A percentile compares a stretch with the other conserved stretches of the same genome.
phyloP scores from a whole-genome alignment of 2,888 invertebrate species.

The Sinodicranocentrus sp. region DNA sequence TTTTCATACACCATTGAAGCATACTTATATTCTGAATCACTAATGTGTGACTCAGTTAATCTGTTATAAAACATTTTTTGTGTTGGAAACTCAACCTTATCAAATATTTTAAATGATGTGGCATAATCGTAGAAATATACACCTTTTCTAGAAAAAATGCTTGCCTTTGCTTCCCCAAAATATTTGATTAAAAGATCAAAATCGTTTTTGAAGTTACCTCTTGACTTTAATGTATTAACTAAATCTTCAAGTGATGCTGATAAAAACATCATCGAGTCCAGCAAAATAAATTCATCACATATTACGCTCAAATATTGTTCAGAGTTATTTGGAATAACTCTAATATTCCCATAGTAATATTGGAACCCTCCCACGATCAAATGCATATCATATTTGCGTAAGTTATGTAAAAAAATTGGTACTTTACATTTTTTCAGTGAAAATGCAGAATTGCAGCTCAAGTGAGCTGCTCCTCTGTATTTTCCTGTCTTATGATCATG shows the following conservation, averaged over 20 bases:
- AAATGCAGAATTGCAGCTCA: constrained; percentile 16
- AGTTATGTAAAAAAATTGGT: constrained; percentile 31
- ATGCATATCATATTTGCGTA: constrained; percentile 35
- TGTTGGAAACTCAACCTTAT: constrained; percentile 13
- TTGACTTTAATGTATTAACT: background rate
- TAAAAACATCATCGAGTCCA: constrained; percentile 51
- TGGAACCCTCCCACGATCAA: constrained; percentile 45
- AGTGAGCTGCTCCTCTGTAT: constrained; percentile 37
- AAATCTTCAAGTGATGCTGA: constrained; percentile 34
- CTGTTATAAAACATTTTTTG: constrained; percentile 28
- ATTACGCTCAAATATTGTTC: constrained; percentile 35
- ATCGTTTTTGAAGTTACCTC: background rate
- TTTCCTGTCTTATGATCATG: constrained; percentile 29
- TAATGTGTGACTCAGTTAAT: constrained; percentile 19
- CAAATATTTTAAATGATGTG: constrained; percentile 20
- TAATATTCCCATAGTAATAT: constrained; percentile 18
- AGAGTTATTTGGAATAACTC: constrained; percentile 39
- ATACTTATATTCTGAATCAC: constrained; percentile 37
- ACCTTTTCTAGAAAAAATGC: constrained; percentile 39
- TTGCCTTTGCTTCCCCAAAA: constrained; percentile 41
- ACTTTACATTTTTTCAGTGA: constrained; percentile 26
- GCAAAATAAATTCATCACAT: constrained; percentile 26
- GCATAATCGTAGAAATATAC: constrained; percentile 58
- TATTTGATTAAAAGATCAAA: constrained; percentile 40
- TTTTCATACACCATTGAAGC: constrained; percentile 19